phyloP scores from a whole-genome alignment of 2,888 invertebrate species.

The Schrankia costaestrigalis region DNA sequence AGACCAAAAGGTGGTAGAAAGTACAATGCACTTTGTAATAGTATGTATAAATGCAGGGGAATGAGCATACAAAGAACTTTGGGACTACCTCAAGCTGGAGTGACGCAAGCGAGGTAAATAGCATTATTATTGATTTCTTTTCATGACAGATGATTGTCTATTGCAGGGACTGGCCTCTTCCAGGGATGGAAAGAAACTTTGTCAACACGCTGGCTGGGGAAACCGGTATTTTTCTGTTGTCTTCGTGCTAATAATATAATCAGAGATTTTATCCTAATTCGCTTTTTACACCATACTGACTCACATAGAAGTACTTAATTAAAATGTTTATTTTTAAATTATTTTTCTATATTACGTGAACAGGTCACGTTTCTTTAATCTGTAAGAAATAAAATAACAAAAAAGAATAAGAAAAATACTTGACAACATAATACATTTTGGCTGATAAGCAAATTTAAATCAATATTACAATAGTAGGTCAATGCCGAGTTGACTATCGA shows the following conservation, averaged over 20 bases:
- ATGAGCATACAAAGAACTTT: slow-evolving; percentile 8
- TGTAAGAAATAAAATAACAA: slow-evolving; percentile 8
- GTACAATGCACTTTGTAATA: slow-evolving; percentile 8
- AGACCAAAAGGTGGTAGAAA: slow-evolving; percentile 19
- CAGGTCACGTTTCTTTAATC: background rate
- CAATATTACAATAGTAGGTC: slow-evolving; percentile 49
- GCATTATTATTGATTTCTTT: too few species aligned
- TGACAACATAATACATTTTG: slow-evolving; percentile 17
- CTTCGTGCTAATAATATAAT: too few species aligned
- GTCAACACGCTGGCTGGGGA: too few species aligned
- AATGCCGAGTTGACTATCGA: slow-evolving; percentile 54
- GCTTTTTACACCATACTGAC: too few species aligned
- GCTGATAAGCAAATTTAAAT: slow-evolving; percentile 38
- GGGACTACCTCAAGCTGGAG: slow-evolving; percentile 12
- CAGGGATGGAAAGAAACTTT: background rate
- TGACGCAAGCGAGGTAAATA: background rate
- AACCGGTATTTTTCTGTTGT: too few species aligned
- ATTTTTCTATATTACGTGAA: too few species aligned
- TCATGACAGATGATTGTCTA: too few species aligned
- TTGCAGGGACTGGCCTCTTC: background rate
- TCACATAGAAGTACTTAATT: too few species aligned
- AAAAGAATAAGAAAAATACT: slow-evolving; percentile 11
- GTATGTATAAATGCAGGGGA: slow-evolving; percentile 12
- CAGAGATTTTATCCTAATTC: too few species aligned
- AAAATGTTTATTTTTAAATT: too few species aligned